phyloP scores from a whole-genome alignment of 2,113 vertebrate species.

The Amblyopsis rosae region DNA sequence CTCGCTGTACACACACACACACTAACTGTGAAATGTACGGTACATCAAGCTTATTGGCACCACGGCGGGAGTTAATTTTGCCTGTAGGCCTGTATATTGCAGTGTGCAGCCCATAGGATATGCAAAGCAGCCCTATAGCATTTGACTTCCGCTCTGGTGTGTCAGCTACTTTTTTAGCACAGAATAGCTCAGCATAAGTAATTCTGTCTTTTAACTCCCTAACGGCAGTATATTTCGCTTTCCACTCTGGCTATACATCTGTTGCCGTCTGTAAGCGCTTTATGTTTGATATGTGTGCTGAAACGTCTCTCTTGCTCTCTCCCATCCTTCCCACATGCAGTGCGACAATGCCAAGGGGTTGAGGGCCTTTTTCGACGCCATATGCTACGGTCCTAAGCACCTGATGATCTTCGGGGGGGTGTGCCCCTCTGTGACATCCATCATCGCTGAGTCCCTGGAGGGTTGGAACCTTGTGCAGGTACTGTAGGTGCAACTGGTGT shows the following conservation, averaged over 20 bases:
- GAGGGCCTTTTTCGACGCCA: conserved; percentile 98
- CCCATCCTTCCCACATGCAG: conserved; percentile 58
- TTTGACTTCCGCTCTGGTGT: background rate
- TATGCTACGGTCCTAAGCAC: conserved; percentile 97
- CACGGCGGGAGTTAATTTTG: background rate
- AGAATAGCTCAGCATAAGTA: background rate
- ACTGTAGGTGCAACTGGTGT: conserved; percentile 67
- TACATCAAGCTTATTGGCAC: background rate
- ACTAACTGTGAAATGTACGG: background rate
- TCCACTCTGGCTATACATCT: conserved; percentile 13
- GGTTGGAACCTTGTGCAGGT: conserved; percentile 98
- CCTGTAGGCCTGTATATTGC: background rate
- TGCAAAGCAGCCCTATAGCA: background rate
- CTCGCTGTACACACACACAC: background rate
- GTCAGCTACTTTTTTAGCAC: background rate
- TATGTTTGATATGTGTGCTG: background rate
- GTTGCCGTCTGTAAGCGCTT: background rate
- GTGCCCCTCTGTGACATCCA: conserved; percentile 96
- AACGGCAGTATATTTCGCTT: background rate
- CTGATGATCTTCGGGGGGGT: conserved; percentile 99
- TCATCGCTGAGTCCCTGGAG: conserved; percentile 96
- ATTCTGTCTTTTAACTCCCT: conserved; percentile 1
- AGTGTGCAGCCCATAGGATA: background rate
- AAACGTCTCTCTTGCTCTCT: background rate
- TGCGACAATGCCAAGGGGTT: conserved; percentile 98